These are phyloP conservation scores for Archips xylosteana DNA, from an alignment of 2,888 invertebrate genomes.

Conservation along the genomic window DNA sequence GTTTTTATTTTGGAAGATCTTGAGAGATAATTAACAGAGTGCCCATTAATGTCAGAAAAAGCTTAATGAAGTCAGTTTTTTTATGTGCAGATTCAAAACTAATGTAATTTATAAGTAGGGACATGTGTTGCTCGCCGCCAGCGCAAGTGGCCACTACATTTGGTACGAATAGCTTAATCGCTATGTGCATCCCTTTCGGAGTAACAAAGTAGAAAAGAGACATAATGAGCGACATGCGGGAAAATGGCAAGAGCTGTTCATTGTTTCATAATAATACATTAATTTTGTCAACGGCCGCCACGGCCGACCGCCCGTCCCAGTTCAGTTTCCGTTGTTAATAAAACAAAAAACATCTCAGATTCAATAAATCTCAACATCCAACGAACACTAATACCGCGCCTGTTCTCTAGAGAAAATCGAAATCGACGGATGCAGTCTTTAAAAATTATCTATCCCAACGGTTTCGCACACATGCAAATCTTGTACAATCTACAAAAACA, in stretches of 20 bases:
- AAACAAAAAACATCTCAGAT: slow-evolving; percentile 54
- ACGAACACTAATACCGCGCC: slow-evolving; percentile 51
- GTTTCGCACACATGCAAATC: slow-evolving; percentile 76
- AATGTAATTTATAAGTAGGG: slow-evolving; percentile 54
- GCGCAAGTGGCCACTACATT: slow-evolving; percentile 64
- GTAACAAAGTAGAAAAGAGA: neutral
- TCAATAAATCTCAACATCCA: slow-evolving; percentile 49
- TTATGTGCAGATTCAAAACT: slow-evolving; percentile 37
- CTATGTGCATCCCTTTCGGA: neutral
- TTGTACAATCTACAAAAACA: slow-evolving; percentile 72
- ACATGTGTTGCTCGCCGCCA: slow-evolving; percentile 52
- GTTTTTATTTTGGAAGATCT: slow-evolving; percentile 9
- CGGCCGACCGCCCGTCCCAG: slow-evolving; percentile 70
- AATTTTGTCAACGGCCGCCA: slow-evolving; percentile 80
- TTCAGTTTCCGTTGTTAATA: slow-evolving; percentile 76
- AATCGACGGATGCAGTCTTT: slow-evolving; percentile 58
- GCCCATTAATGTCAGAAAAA: slow-evolving; percentile 16
- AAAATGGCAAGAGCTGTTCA: slow-evolving; percentile 65
- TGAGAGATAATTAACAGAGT: slow-evolving; percentile 28
- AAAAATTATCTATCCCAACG: slow-evolving; percentile 46
- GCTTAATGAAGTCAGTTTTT: slow-evolving; percentile 31
- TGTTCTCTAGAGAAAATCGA: slow-evolving; percentile 44
- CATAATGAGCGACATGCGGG: slow-evolving; percentile 56
- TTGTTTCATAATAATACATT: slow-evolving; percentile 84
- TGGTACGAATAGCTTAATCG: slow-evolving; percentile 37